Base-by-base conservation (phyloP, 2,888 invertebrate genomes). In the Cephus runcator region DNA sequence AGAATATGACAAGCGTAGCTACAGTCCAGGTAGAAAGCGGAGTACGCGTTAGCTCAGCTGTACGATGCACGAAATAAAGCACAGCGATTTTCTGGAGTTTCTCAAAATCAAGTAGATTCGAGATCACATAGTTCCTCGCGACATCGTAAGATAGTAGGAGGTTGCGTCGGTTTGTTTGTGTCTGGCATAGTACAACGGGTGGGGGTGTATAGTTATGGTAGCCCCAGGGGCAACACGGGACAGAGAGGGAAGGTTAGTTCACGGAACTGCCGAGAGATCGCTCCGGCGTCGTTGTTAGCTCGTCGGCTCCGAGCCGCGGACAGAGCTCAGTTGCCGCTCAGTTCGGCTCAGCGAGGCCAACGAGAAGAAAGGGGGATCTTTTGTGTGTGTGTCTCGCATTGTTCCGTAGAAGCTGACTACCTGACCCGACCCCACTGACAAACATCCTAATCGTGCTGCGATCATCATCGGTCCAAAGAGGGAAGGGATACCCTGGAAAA, bases 311-410 rank as follows among this genome's bases (percentile, higher is more conserved):
- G 90, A 90, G 92, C 91, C 91, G 91, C 91, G 89, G 89, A 88
- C 91, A 90, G 92, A 92, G 91, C 93, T 93, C 93, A 93, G 93
- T 93, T 91, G 92, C 92, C 92, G 93, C 90, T 92, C 91, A 91
- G 90, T 90, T 89, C 88, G 90, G 90, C 91, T 90, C 90, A 88
- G 90, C 90, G 89, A 90, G 90, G 90, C 90, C 88, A 89, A 85
- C 89, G 88, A 89, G 88, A 89, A 90, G 88, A 89, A 89, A 89
- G 90, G 88, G 88, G 88, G 82, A 86, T 85, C 84, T 87, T 84
- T 82, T 84, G 86, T 86, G 87, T 87, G 87, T 87, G 84, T 80
- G 82, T 73, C 56, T 56, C 69, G 30, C 68, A 69, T 75, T 75
- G 75, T 56, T 33, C 75, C 75, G 78, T 75, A 30, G 30, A 34